Evolutionary conservation across 2,888 invertebrate species (phyloP).

Genomic region (Incurvaria masculella): DNA sequence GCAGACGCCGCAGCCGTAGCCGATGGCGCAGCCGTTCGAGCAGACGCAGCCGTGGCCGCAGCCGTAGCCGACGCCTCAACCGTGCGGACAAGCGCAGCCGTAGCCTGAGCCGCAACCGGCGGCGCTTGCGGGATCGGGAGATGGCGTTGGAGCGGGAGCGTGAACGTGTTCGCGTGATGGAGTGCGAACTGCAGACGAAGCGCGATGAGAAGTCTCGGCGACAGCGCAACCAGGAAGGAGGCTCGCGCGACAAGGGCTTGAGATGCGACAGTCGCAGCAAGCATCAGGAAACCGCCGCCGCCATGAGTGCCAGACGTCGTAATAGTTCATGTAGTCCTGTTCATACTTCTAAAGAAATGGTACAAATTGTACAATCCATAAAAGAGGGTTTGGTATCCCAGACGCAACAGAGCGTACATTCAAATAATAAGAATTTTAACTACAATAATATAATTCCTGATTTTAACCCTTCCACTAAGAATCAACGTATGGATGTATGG

Average conservation of each 20-base stretch:
- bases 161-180: not conserved
- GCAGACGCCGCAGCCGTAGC: not conserved
- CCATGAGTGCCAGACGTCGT: no score
- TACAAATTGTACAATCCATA: slow-evolving; percentile 8
- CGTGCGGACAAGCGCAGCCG: not conserved
- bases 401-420: slow-evolving; percentile 4
- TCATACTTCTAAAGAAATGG: slow-evolving; percentile 8
- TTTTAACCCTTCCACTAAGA: slow-evolving; percentile 6
- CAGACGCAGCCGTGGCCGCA: slow-evolving; percentile 1
- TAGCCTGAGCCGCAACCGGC: not conserved
- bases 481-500: no score
- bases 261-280: not conserved
- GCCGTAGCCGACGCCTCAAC: not conserved
- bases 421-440: slow-evolving; percentile 1
- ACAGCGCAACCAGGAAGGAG: not conserved
- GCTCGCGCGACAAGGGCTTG: not conserved
- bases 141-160: not conserved
- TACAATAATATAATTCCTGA: slow-evolving; percentile 7
- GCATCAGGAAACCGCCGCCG: not conserved
- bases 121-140: not conserved
- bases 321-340: slow-evolving; percentile 10
- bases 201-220: not conserved
- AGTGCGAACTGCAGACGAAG: not conserved
- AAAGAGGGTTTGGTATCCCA: slow-evolving; percentile 4
- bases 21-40: not conserved